Evolutionary conservation across 64 coral and sea anemone species (phyloP).

Genomic region (Montipora foliosa): DNA sequence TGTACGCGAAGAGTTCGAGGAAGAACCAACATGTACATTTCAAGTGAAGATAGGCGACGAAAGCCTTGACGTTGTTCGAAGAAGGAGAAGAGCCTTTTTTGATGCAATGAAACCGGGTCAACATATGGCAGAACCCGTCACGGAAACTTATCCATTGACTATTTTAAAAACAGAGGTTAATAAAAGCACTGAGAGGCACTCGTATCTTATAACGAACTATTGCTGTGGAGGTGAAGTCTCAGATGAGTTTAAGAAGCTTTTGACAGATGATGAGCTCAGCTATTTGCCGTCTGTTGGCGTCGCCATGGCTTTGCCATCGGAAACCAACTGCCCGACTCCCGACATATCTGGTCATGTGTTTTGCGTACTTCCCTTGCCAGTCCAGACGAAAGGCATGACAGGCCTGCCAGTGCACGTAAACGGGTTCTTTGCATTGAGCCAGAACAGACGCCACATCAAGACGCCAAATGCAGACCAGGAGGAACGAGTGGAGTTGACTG

Average conservation of each 20-base stretch:
- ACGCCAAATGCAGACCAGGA: constrained; percentile 79
- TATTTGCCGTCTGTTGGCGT: constrained; percentile 79
- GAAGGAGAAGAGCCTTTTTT: constrained; percentile 61
- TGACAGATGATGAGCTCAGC: constrained; percentile 60
- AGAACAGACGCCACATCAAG: constrained; percentile 90
- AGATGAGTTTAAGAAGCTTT: constrained; percentile 48
- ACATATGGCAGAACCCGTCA: constrained; percentile 4
- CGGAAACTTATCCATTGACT: constrained; percentile 55
- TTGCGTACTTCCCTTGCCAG: constrained; percentile 90
- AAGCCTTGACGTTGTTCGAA: constrained; percentile 11
- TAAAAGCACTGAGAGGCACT: not conserved
- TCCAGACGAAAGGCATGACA: constrained; percentile 78
- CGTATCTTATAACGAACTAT: constrained; percentile 71
- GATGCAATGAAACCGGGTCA: not conserved
- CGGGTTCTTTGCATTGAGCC: constrained; percentile 88
- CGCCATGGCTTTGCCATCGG: not conserved
- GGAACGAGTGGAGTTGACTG: constrained; percentile 41
- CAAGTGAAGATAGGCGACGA: constrained; percentile 42
- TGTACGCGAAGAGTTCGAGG: constrained; percentile 21
- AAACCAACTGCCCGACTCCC: not conserved
- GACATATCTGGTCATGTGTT: constrained; percentile 53
- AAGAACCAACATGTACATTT: constrained; percentile 58
- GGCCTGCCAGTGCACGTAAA: constrained; percentile 94
- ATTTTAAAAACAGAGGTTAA: constrained; percentile 2
- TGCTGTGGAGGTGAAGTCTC: constrained; percentile 45